Base-by-base conservation (phyloP, 1,140 invertebrate species). In the Cyclina sinensis region DNA sequence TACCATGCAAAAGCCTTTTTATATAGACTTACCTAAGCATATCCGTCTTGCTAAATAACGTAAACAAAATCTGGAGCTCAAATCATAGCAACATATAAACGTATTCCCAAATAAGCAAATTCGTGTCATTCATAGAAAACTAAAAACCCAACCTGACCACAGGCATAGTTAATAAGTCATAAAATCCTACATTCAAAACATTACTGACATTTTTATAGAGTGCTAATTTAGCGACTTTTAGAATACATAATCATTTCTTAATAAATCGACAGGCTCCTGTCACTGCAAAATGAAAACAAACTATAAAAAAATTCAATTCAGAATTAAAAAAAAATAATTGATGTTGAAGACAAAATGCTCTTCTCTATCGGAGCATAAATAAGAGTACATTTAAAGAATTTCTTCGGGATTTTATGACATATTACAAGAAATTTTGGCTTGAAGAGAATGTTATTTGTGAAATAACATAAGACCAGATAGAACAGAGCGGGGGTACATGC, bases 21-120 rank as follows among this genome's bases (percentile, higher is more conserved):
- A 24, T 32, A 59, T 7, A 35, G 12, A 89, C 88, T 89, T 89
- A 89, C 88, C 88, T 89, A 85, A 86, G 76, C 48, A 89, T 79
- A 46, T 86, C 85, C 79, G 88, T 24, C 68, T 89, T 89, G 76
- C 88, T 89, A 86, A 65, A 86, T 59, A 81, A 86, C 57, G 62
- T 81, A 89, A 80, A 86, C 65, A 86, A 24, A 82, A 68, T 24
- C 35, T 82, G 59, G 57, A 65, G 59, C 59, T 27, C 54, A 57
- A 86, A 51, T 74, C 35, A 86, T 57, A 70, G 48, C 62, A 27
- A 85, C 46, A 85, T 32, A 24, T 32, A 37, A 85, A 85, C 24
- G 14, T 74, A 85, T 74, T 21, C 12, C 5, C 21, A 51, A 73
- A 51, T 24, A 73, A 84, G 82, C 82, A 57, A 37, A 70, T 37